These are phyloP conservation scores for Bufo gargarizans DNA, from an alignment of 2,113 vertebrate genomes.

Conservation along the genomic window DNA sequence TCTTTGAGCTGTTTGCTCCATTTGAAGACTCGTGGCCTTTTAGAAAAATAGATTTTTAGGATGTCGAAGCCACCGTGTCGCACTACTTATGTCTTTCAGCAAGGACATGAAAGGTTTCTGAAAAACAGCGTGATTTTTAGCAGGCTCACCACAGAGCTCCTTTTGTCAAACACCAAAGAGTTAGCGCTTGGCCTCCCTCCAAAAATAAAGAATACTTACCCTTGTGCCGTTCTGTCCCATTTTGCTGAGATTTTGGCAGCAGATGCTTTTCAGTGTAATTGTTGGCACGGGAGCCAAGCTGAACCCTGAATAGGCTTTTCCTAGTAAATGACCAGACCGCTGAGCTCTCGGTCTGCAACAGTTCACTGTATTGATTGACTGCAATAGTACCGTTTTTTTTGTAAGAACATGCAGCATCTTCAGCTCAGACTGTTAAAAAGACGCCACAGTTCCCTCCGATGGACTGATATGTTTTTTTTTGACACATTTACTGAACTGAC, in stretches of 20 bases:
- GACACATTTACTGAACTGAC: conserved; percentile 62
- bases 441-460: conserved; percentile 48
- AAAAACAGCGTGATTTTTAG: conserved; percentile 61
- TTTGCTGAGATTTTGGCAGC: conserved; percentile 64
- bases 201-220: conserved; percentile 68
- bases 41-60: not conserved
- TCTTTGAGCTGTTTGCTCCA: not conserved
- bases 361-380: conserved; percentile 63
- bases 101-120: conserved; percentile 62
- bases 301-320: conserved; percentile 64
- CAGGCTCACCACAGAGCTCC: conserved; percentile 64
- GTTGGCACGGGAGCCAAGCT: conserved; percentile 63
- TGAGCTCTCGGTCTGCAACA: conserved; percentile 56
- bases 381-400: conserved; percentile 65
- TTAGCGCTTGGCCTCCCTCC: conserved; percentile 64
- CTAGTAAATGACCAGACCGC: conserved; percentile 62
- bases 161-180: conserved; percentile 64
- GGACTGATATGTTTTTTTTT: conserved; percentile 62
- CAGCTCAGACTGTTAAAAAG: conserved; percentile 61
- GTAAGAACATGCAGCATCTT: conserved; percentile 60
- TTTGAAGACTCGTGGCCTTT: not conserved
- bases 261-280: conserved; percentile 63
- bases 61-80: not conserved
- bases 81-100: conserved; percentile 11
- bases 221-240: conserved; percentile 67